Evolutionary conservation across 1,140 invertebrate genomes (phyloP).

Genomic region (Hyles vespertilio): DNA sequence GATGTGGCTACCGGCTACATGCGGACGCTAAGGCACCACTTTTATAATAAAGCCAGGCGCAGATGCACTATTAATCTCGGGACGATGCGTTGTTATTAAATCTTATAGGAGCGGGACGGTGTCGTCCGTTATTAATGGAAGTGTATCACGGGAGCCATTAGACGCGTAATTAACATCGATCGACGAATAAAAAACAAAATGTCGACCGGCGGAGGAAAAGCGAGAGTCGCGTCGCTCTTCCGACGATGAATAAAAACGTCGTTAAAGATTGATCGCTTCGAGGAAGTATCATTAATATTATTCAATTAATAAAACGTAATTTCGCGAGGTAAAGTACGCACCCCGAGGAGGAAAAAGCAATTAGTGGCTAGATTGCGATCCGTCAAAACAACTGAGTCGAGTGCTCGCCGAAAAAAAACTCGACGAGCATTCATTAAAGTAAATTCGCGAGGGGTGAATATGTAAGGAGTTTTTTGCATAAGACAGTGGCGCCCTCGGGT

Average conservation of each 20-base stretch:
- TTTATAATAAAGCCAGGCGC: conserved; percentile 56
- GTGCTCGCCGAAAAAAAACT: conserved; percentile 55
- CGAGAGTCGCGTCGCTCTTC: conserved; percentile 49
- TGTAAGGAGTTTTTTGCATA: conserved; percentile 73
- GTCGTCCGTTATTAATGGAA: conserved; percentile 73
- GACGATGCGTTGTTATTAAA: conserved; percentile 64
- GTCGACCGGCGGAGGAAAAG: conserved; percentile 34
- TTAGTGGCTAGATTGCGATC: conserved; percentile 74
- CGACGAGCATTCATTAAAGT: conserved; percentile 70
- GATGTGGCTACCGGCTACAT: not conserved
- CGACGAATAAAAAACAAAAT: conserved; percentile 46
- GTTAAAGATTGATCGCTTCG: conserved; percentile 70
- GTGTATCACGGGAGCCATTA: conserved; percentile 74
- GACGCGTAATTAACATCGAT: conserved; percentile 71
- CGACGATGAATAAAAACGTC: conserved; percentile 70
- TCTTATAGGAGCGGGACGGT: conserved; percentile 55
- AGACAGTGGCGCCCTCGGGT: conserved; percentile 65
- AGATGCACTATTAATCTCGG: conserved; percentile 66
- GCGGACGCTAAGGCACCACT: conserved; percentile 28
- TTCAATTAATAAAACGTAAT: conserved; percentile 76
- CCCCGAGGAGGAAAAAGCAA: conserved; percentile 73
- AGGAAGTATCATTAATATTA: conserved; percentile 75
- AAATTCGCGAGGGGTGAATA: conserved; percentile 73
- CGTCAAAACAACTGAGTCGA: conserved; percentile 73
- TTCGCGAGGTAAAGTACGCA: conserved; percentile 64